Conservation (phyloP, 2,113 vertebrate species). For the Platysteira castanea region DNA sequence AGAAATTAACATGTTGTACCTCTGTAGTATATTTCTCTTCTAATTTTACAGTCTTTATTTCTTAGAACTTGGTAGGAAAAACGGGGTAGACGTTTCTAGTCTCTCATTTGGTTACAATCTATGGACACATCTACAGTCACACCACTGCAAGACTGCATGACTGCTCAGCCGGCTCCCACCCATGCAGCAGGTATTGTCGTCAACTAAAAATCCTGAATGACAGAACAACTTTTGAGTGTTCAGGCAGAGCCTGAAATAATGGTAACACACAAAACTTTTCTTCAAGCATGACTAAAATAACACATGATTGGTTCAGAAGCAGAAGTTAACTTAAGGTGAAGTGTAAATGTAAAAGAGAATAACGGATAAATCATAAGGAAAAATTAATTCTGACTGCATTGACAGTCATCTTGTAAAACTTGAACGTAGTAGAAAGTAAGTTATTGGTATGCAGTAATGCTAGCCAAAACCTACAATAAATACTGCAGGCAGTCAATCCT, state of each 20-base stretch:
- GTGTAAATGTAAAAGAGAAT: not conserved
- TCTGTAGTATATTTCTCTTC: not conserved
- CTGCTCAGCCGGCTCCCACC: not conserved
- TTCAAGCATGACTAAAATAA: not conserved
- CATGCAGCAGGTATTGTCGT: not conserved
- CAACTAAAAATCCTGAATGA: not conserved
- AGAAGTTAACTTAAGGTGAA: not conserved
- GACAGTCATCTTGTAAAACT: not conserved
- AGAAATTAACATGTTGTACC: not conserved
- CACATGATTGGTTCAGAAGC: not conserved
- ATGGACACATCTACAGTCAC: not conserved
- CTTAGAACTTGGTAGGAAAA: not conserved
- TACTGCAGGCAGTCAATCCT: not conserved
- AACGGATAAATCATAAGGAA: not conserved
- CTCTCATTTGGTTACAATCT: not conserved
- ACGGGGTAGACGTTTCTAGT: not conserved
- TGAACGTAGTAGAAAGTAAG: not conserved
- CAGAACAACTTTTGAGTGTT: not conserved
- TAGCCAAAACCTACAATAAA: not conserved
- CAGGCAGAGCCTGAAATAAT: not conserved
- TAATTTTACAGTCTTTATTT: not conserved
- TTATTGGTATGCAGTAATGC: not conserved
- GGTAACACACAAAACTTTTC: not conserved
- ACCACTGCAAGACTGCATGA: rapidly evolving
- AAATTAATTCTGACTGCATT: not conserved